Base-by-base conservation (phyloP, 2,113 vertebrate genomes). In the Peromyscus leucopus region DNA sequence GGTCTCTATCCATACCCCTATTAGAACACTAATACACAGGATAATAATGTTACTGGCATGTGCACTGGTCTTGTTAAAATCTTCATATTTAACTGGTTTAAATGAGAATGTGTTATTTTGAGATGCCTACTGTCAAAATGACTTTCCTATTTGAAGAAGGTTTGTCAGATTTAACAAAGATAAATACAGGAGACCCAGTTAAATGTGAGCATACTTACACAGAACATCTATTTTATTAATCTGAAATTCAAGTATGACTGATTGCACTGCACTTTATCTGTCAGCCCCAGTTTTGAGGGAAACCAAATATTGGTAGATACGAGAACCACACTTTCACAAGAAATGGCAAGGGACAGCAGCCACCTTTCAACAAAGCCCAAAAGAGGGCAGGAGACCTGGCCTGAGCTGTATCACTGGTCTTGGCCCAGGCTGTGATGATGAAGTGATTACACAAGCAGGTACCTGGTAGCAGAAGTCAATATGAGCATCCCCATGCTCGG, bases 161-260 rank as follows among this genome's bases (percentile, higher is more conserved):
- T n/a, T 72, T 83, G 17, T 83, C 57, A 96, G 48, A 85, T 51
- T 67, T 86, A 63, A 31, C 13, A 93, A 90, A 95, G 74, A 57
- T 86, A 94, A 95, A 89, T 71, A 74, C 2, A 90, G 21, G 17
- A 80, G 11, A 48, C 15, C 1, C 2, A 15, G 16, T 84, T 94
- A 91, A n/a, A 76, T 69, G 15, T 82, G 15, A 93, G 36, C 11
- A 76, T 61, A 59, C 0, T n/a, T 59, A 39, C 1, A 28, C 22
- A 72, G 63, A 90, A 87, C 57, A 72, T 76, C 22, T 55, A 97
- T 42, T 39, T 10, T 19, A 33, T 78, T 94, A 72, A 91, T 59
- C 15, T 55, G 86, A 93, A 86, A 89, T 76, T 94, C 15, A 82
- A 63, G n/a, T 94, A 17, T 33, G 78, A 55, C 22, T 88, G 46